Base-by-base conservation (phyloP, 2,113 vertebrate genomes). In the Sebastes schlegelii region DNA sequence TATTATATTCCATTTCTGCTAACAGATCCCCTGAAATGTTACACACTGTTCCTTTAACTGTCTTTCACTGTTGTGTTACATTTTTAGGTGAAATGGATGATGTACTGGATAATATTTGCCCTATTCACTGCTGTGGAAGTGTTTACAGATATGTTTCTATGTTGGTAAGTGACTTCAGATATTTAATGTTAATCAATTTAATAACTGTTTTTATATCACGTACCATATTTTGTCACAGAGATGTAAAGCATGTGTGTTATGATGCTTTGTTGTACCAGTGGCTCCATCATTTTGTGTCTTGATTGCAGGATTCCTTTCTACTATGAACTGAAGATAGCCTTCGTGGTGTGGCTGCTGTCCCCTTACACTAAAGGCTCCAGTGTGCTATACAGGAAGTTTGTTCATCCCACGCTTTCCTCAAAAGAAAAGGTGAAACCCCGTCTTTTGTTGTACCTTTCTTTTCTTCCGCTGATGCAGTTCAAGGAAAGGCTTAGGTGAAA, bases 71-170 rank as follows among this genome's bases (percentile, higher is more conserved):
- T 74, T 52, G 2, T 26, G 0, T 64, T 40, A 19, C n/a, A 23
- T 76, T 75, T 26, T 16, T 68, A 99, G 98, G 98, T 99, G 73
- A 99, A 99, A 95, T 99, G 98, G 98, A 99, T 99, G 98, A 99
- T 99, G 98, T 99, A 99, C 92, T 99, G 98, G 98, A 99, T 99
- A 86, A 99, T 99, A 97, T 99, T 99, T 88, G 98, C 98, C 0
- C 95, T 99, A 52, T 99, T 98, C 91, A 99, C 96, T 0, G 96
- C 98, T 79, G 96, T 96, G 92, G 98, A 99, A 95, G 98, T 97
- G 0, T 97, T 99, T 93, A 99, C 98, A n/a, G 98, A 99, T 87
- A 96, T 99, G 92, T 99, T 99, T 92, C 94, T 99, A 60, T 99
- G 97, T 92, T 99, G 98, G 98, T 99, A 91, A 97, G 98, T 92